Conservation (phyloP, 2,113 vertebrate genomes). For the Centropristis striata region DNA sequence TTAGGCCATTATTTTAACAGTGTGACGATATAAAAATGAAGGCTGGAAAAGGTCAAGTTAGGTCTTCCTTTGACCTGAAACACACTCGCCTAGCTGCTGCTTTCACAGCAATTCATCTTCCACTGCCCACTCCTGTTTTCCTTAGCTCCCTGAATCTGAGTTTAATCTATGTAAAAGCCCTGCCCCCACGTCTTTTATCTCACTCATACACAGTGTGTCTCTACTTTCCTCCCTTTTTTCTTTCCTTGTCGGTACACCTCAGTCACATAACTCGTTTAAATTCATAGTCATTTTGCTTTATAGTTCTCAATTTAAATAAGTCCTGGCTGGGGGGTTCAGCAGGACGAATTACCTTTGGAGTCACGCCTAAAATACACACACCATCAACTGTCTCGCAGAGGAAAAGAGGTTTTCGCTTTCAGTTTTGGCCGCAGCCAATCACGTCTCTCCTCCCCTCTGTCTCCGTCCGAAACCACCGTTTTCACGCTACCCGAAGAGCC, state of each 20-base stretch:
- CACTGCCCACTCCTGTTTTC: slow-evolving; percentile 22
- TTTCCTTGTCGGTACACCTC: slow-evolving; percentile 27
- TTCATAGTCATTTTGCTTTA: slow-evolving; percentile 57
- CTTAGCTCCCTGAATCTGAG: slow-evolving; percentile 20
- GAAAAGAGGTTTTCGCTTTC: slow-evolving; percentile 78
- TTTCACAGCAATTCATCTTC: slow-evolving; percentile 32
- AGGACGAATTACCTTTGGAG: slow-evolving; percentile 79
- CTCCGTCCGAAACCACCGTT: slow-evolving; percentile 75
- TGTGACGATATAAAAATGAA: too few relatives aligned
- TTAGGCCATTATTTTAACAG: too few relatives aligned
- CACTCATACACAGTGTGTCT: slow-evolving; percentile 24
- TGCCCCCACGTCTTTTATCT: slow-evolving; percentile 14
- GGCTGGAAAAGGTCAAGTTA: slow-evolving; percentile 39
- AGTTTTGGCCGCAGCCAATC: slow-evolving; percentile 78
- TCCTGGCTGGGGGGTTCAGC: slow-evolving; percentile 25
- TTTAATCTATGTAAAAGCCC: slow-evolving; percentile 38
- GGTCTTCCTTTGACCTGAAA: slow-evolving; percentile 49
- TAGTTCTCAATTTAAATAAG: slow-evolving; percentile 69
- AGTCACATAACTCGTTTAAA: slow-evolving; percentile 44
- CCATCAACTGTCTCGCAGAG: slow-evolving; percentile 74
- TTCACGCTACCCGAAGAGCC: slow-evolving; percentile 60
- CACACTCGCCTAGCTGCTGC: slow-evolving; percentile 43
- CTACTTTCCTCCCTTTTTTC: slow-evolving; percentile 22
- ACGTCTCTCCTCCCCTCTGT: slow-evolving; percentile 70
- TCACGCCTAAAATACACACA: slow-evolving; percentile 79